These are phyloP conservation scores for Chymomyza costata DNA, from an alignment of 1,140 invertebrate species.

Conservation along the genomic window DNA sequence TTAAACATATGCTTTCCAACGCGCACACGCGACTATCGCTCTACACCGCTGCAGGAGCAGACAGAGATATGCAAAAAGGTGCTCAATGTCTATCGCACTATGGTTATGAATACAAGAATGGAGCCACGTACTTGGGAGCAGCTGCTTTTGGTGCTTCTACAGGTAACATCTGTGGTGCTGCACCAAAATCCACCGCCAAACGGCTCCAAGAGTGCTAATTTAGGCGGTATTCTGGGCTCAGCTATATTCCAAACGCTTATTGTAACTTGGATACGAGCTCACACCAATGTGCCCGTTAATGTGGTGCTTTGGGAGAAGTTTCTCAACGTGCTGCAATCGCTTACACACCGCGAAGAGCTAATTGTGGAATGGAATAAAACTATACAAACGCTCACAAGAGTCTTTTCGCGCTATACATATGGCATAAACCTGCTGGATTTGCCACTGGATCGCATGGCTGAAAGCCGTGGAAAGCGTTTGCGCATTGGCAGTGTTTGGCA, in stretches of 20 bases:
- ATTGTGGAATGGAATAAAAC: constrained; percentile 99
- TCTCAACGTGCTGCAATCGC: constrained; percentile 88
- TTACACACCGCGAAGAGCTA: constrained; percentile 96
- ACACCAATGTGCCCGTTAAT: constrained; percentile 93
- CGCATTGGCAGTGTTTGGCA: constrained; percentile 76
- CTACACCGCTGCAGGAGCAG: constrained; percentile 87
- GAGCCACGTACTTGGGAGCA: constrained; percentile 95
- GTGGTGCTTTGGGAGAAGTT: constrained; percentile 96
- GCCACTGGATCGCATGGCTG: constrained; percentile 88
- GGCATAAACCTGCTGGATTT: constrained; percentile 93
- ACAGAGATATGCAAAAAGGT: constrained; percentile 97
- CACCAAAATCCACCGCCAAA: constrained; percentile 82
- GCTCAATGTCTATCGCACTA: constrained; percentile 96
- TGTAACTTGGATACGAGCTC: constrained; percentile 98
- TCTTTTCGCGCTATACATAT: constrained; percentile 94
- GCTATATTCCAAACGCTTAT: constrained; percentile 97
- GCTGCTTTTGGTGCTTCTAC: constrained; percentile 88
- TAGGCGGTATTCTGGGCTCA: constrained; percentile 84
- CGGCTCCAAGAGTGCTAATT: constrained; percentile 74
- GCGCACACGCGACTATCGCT: constrained; percentile 71
- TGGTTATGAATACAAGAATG: constrained; percentile 97
- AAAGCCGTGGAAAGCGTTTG: constrained; percentile 86
- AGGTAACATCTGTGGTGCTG: constrained; percentile 93
- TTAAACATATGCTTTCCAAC: constrained; percentile 74
- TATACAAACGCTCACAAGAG: constrained; percentile 94